phyloP scores from a whole-genome alignment of 2,113 vertebrate species.

The Tenrec ecaudatus region DNA sequence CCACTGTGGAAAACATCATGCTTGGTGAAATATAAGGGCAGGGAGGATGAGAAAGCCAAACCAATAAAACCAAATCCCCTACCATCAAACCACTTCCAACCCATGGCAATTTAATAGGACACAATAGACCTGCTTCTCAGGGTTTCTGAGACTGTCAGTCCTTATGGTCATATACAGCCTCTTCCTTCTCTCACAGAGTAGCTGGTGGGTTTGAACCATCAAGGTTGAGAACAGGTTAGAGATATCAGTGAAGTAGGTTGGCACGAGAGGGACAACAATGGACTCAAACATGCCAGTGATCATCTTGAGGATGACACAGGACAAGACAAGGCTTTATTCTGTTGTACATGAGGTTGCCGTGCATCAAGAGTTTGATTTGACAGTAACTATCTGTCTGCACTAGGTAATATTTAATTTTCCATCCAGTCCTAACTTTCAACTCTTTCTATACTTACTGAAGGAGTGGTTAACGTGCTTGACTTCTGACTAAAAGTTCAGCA shows the following conservation, averaged over 20 bases:
- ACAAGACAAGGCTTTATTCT: neutral
- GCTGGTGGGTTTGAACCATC: no score
- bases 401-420: neutral
- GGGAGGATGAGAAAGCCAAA: neutral
- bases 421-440: conserved; percentile 31
- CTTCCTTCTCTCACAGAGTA: no score
- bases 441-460: conserved; percentile 42
- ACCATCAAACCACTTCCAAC: no score
- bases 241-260: neutral
- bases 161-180: no score
- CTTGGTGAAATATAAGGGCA: neutral
- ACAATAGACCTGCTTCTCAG: no score
- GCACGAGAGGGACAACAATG: neutral
- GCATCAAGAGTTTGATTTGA: neutral
- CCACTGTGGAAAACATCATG: neutral
- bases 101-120: no score
- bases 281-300: neutral
- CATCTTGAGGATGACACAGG: neutral
- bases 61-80: no score
- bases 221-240: neutral
- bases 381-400: neutral
- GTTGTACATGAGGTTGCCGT: neutral
- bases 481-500: no score
- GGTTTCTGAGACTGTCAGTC: no score
- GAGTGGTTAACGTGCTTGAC: no score